A percentile compares a stretch with the other conserved stretches of the same genome.
These are phyloP conservation scores for Mystacornis crossleyi DNA, from an alignment of 2,113 vertebrate genomes.

Conservation along the genomic window DNA sequence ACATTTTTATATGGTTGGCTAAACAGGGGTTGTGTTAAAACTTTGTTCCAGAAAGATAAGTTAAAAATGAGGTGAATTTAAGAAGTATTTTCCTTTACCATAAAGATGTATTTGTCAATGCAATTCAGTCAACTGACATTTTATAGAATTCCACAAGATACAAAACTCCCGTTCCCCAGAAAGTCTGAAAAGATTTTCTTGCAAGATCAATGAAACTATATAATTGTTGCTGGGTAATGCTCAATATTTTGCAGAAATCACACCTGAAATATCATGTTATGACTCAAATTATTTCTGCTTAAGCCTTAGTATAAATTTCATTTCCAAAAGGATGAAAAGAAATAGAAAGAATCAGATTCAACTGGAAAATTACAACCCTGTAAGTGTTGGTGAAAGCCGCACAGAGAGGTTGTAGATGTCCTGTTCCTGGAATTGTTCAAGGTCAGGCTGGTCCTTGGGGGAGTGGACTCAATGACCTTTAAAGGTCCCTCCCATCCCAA, in stretches of 20 bases:
- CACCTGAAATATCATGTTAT: not conserved
- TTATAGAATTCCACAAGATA: not conserved
- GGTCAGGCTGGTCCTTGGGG: not conserved
- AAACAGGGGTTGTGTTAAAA: not conserved
- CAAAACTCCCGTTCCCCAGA: accelerated
- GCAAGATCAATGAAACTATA: not conserved
- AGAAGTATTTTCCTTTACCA: not conserved
- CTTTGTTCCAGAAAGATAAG: not conserved
- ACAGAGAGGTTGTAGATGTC: not conserved
- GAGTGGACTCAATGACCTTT: not conserved
- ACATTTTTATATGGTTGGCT: not conserved
- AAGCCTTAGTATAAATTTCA: not conserved
- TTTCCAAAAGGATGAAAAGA: not conserved
- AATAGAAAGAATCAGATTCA: not conserved
- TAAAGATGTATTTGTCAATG: not conserved
- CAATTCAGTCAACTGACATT: not conserved
- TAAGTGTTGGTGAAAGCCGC: not conserved
- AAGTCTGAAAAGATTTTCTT: not conserved
- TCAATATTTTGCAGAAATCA: not conserved
- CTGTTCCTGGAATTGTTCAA: not conserved
- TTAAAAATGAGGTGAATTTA: not conserved
- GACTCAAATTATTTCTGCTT: not conserved
- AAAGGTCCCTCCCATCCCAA: not conserved
- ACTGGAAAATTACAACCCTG: not conserved
- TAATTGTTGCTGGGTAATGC: not conserved